phyloP scores from a whole-genome alignment of 2,888 invertebrate genomes.

The Pseudeuparius sepicola region DNA sequence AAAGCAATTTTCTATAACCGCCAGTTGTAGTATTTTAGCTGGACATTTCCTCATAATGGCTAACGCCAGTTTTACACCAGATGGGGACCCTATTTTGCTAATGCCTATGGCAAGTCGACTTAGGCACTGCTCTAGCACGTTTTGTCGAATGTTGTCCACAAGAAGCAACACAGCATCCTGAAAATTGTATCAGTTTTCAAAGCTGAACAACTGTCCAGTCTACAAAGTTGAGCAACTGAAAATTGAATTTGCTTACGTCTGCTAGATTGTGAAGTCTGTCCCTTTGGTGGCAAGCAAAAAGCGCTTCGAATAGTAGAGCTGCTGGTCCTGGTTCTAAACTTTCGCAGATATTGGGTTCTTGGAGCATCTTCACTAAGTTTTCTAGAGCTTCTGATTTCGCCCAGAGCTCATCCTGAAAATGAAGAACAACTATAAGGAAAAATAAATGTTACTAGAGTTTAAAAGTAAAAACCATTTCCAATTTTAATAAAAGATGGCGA shows the following conservation, averaged over 20 bases:
- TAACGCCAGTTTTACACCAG: slow-evolving; percentile 42
- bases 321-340: slow-evolving; percentile 26
- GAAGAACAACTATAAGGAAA: slow-evolving; percentile 11
- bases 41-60: slow-evolving; percentile 44
- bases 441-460: slow-evolving; percentile 4
- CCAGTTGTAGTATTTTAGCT: slow-evolving; percentile 36
- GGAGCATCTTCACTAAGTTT: slow-evolving; percentile 25
- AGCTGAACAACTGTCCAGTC: too few relatives aligned
- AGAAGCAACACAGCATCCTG: slow-evolving; percentile 32
- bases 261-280: slow-evolving; percentile 25
- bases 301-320: slow-evolving; percentile 26
- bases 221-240: too few relatives aligned
- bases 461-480: neutral
- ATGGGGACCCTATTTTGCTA: slow-evolving; percentile 41
- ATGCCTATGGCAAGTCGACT: slow-evolving; percentile 39
- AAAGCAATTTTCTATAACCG: slow-evolving; percentile 38
- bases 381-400: slow-evolving; percentile 27
- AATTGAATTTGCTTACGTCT: slow-evolving; percentile 22
- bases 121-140: slow-evolving; percentile 36
- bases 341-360: slow-evolving; percentile 25
- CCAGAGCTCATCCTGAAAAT: slow-evolving; percentile 23
- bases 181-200: slow-evolving; percentile 11
- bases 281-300: slow-evolving; percentile 25
- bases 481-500: slow-evolving; percentile 1
- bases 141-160: slow-evolving; percentile 28